phyloP scores from a whole-genome alignment of 1,140 invertebrate genomes.

The Chrysoperla carnea region DNA sequence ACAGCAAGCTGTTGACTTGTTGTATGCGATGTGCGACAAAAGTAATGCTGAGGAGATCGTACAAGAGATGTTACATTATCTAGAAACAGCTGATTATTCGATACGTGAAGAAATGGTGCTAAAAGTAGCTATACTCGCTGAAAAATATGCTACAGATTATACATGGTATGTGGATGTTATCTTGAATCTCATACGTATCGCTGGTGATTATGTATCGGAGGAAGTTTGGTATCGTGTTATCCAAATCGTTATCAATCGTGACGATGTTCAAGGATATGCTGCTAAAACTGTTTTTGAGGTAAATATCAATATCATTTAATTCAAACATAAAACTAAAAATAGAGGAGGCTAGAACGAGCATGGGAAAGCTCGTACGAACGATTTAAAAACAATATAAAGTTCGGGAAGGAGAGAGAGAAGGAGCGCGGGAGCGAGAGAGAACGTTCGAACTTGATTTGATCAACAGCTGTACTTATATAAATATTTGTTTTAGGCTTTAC shows the following conservation, averaged over 20 bases:
- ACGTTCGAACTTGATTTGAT: too few species aligned
- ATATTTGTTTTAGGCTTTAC: conserved; percentile 67
- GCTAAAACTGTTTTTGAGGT: conserved; percentile 98
- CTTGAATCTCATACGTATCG: conserved; percentile 96
- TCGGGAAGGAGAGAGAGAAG: too few species aligned
- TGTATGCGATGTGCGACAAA: conserved; percentile 99
- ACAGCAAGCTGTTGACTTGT: conserved; percentile 95
- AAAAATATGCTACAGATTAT: conserved; percentile 99
- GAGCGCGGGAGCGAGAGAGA: too few species aligned
- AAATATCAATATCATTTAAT: conserved; percentile 9
- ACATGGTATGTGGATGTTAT: conserved; percentile 99
- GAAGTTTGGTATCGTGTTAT: conserved; percentile 99
- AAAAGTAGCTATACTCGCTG: conserved; percentile 97
- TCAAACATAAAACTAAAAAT: not conserved
- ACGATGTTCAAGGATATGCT: conserved; percentile 98
- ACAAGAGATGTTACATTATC: conserved; percentile 97
- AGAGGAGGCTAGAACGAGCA: too few species aligned
- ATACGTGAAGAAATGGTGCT: conserved; percentile 99
- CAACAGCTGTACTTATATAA: too few species aligned
- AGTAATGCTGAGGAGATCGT: conserved; percentile 99
- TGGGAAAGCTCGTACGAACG: too few species aligned
- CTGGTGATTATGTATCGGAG: conserved; percentile 96
- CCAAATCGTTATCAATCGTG: conserved; percentile 98
- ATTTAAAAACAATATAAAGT: not conserved
- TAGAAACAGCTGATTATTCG: conserved; percentile 98